Base-by-base conservation (phyloP, 2,888 invertebrate genomes). In the Euphydryas editha region DNA sequence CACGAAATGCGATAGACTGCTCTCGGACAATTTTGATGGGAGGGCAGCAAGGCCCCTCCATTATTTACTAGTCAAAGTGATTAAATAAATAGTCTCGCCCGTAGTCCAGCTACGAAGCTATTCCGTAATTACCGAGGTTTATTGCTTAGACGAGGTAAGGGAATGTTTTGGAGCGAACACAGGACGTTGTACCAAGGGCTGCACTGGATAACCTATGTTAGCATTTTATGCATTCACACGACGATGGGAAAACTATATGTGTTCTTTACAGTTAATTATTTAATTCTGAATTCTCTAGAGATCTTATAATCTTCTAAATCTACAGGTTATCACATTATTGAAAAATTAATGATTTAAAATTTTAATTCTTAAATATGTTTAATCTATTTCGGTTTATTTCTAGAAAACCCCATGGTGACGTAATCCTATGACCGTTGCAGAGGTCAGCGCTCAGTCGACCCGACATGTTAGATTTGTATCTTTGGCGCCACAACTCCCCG, bases 21-120 rank as follows among this genome's bases (percentile, higher is more conserved):
- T 71, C 72, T 74, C 73, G 62, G 74, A 74, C 74, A 69, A 76
- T 85, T 86, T 84, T 79, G 82, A 82, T 81, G 78, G 84, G 77
- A 76, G 80, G 77, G 77, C 77, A 76, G 71, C 78, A 75, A 70
- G 77, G 78, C 77, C 75, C 81, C 80, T 78, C 84, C 86, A 90
- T 91, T 90, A 91, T 92, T 91, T 90, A 82, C 85, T 84, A 86
- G 88, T 90, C 91, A 92, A 90, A 90, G 90, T 90, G 90, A 91
- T 92, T 92, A 92, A 90, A 90, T 92, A 92, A 92, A 92, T 90
- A 90, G 88, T 88, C 85, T 84, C 83, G 79, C 76, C 76, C 74
- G 70, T 75, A 70, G 74, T 79, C 78, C 82, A 83, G 82, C 85
- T 82, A 81, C 81, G 74, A 81, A 90, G 91, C 86, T 91, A 91